phyloP scores from a whole-genome alignment of 2,888 invertebrate species.

The Nezara viridula region DNA sequence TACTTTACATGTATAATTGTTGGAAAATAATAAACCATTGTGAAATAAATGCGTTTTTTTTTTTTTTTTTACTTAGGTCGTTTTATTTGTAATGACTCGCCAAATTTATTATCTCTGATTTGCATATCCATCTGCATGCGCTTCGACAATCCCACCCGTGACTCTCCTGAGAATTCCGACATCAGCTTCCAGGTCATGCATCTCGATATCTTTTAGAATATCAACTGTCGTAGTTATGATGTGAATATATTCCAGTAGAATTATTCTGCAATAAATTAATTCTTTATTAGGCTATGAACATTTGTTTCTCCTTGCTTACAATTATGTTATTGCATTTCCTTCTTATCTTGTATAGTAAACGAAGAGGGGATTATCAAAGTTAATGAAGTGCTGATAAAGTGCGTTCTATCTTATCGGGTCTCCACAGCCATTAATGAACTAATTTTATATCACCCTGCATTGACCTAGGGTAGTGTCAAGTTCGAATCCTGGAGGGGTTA shows the following conservation, averaged over 20 bases:
- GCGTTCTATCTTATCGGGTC: not conserved
- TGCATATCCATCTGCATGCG: constrained; percentile 23
- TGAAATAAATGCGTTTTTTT: too few relatives aligned
- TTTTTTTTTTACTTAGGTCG: not conserved
- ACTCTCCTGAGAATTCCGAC: not conserved
- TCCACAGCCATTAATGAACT: not conserved
- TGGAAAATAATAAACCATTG: too few relatives aligned
- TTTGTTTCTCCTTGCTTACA: not conserved
- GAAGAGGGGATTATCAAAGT: not conserved
- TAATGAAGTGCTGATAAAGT: not conserved
- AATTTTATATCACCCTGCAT: not conserved
- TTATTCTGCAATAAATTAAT: not conserved
- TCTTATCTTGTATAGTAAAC: not conserved
- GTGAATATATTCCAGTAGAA: not conserved
- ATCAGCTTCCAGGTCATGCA: constrained; percentile 29
- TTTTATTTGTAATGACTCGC: not conserved
- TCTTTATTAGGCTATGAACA: not conserved
- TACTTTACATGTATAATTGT: too few relatives aligned
- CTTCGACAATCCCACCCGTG: not conserved
- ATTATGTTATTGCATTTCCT: not conserved
- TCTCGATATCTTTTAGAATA: not conserved
- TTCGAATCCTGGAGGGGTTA: not conserved
- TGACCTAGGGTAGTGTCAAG: not conserved
- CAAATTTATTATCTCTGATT: not conserved
- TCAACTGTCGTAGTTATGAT: not conserved